These are phyloP conservation scores for Cinclus mexicanus DNA, from an alignment of 2,113 vertebrate species.

Conservation along the genomic window DNA sequence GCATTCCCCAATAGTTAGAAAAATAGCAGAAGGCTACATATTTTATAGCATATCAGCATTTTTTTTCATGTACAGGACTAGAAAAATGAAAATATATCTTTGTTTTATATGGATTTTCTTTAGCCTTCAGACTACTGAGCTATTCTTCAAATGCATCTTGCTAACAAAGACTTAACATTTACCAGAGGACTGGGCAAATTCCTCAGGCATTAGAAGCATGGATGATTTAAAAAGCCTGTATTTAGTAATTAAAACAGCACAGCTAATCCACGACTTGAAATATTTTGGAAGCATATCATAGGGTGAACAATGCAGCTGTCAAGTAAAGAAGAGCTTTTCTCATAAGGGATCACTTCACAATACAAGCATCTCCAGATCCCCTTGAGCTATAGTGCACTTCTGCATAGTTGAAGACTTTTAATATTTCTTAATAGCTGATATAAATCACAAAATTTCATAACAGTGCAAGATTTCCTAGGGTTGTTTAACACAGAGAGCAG, in stretches of 20 bases:
- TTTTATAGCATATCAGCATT: constrained; percentile 57
- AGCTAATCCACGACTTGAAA: constrained; percentile 56
- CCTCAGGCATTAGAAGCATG: constrained; percentile 52
- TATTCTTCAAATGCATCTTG: constrained; percentile 53
- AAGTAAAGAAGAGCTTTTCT: constrained; percentile 49
- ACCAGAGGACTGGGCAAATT: constrained; percentile 65
- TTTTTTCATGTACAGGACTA: constrained; percentile 28
- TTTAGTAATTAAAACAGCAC: constrained; percentile 66
- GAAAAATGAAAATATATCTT: constrained; percentile 64
- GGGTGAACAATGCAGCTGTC: constrained; percentile 30
- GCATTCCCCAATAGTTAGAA: constrained; percentile 68
- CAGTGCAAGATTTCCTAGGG: constrained; percentile 23
- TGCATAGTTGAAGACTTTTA: constrained; percentile 59
- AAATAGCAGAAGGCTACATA: constrained; percentile 67
- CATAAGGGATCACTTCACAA: constrained; percentile 38
- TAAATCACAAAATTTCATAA: constrained; percentile 67
- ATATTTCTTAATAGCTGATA: constrained; percentile 60
- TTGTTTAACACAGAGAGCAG: constrained; percentile 37
- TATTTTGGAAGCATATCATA: constrained; percentile 60
- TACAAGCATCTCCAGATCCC: neutral
- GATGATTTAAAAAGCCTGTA: constrained; percentile 63
- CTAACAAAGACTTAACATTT: constrained; percentile 73
- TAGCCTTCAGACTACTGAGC: constrained; percentile 44
- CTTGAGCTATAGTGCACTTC: neutral
- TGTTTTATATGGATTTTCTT: constrained; percentile 63